phyloP scores from a whole-genome alignment of 2,797 vertebrate species.

The Acropternis orthonyx region DNA sequence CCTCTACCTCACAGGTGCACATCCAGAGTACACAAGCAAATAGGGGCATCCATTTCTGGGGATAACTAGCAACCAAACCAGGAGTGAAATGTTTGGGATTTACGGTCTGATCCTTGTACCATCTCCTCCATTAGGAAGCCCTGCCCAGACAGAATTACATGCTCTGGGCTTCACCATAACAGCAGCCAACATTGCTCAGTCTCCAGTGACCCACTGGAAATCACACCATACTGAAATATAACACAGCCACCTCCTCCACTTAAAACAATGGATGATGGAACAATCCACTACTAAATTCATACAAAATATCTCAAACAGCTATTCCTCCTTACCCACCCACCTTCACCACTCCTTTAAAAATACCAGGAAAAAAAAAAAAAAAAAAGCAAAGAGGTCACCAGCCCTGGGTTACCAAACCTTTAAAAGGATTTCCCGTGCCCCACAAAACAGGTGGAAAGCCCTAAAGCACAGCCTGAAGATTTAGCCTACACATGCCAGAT shows the following conservation, averaged over 20 bases:
- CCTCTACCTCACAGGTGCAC: background rate
- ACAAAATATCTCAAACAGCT: background rate
- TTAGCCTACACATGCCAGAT: background rate
- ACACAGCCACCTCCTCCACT: background rate
- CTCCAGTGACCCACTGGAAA: background rate
- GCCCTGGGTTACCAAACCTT: background rate
- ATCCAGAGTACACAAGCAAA: background rate
- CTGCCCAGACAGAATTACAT: background rate
- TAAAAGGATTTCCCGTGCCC: background rate
- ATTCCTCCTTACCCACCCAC: background rate
- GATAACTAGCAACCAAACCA: background rate
- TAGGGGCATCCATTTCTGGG: background rate
- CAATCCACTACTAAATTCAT: background rate
- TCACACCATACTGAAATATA: background rate
- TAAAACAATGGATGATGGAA: background rate
- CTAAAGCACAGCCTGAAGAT: background rate
- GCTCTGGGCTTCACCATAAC: rapidly evolving
- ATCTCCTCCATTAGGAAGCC: background rate
- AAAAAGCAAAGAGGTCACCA: rapidly evolving
- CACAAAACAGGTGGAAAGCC: background rate
- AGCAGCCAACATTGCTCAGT: background rate
- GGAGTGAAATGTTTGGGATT: background rate
- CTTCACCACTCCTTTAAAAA: background rate
- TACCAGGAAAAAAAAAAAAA: rapidly evolving
- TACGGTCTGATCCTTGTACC: background rate